Evolutionary conservation across 2,888 invertebrate species (phyloP).

Genomic region (Machimus rusticus): DNA sequence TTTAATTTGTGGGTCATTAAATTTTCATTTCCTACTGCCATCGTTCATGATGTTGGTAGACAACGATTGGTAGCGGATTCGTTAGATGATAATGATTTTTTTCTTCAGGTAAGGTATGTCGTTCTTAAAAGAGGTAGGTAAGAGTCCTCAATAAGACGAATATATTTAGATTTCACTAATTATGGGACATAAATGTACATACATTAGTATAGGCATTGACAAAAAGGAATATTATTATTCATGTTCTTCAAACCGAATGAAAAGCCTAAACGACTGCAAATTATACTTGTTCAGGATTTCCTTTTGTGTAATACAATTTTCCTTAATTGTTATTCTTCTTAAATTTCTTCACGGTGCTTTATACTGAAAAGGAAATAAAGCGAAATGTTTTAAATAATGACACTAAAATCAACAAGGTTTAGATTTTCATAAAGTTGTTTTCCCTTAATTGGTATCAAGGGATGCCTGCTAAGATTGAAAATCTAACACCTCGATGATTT

Average conservation of each 20-base stretch:
- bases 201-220: no score
- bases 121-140: background rate
- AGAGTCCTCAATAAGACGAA: no score
- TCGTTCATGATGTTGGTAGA: background rate
- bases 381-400: background rate
- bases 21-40: background rate
- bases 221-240: no score
- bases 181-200: no score
- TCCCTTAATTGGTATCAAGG: background rate
- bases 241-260: no score
- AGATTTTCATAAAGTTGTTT: constrained; percentile 12
- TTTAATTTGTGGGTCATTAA: background rate
- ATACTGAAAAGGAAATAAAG: background rate
- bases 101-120: background rate
- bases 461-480: background rate
- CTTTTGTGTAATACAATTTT: background rate
- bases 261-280: no score
- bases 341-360: background rate
- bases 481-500: background rate
- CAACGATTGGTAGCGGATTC: background rate
- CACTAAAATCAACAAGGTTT: background rate
- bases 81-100: background rate
- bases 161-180: no score
- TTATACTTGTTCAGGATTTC: background rate
- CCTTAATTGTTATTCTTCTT: background rate